A percentile compares a stretch with the other conserved stretches of the same genome.
Evolutionary conservation across 1,140 invertebrate species (phyloP).

Genomic region (Sycobia sp.): DNA sequence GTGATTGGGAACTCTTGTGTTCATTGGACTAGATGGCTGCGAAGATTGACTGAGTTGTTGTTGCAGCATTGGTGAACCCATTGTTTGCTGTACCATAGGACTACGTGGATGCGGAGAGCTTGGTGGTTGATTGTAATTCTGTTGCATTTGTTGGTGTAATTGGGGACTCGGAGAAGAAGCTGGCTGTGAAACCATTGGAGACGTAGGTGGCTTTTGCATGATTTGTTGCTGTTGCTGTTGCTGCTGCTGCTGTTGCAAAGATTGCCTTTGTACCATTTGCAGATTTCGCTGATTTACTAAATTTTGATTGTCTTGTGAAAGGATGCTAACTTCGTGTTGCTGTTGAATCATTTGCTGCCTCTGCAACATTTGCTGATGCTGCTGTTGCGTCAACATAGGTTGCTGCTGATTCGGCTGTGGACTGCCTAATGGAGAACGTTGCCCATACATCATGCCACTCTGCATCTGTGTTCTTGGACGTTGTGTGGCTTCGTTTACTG

Average conservation of each 20-base stretch:
- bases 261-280: slow-evolving; percentile 61
- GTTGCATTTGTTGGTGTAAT: slow-evolving; percentile 63
- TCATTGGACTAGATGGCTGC: slow-evolving; percentile 59
- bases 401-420: slow-evolving; percentile 52
- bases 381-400: slow-evolving; percentile 56
- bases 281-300: slow-evolving; percentile 50
- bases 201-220: slow-evolving; percentile 59
- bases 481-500: slow-evolving; percentile 48
- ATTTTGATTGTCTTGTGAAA: slow-evolving; percentile 45
- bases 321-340: slow-evolving; percentile 54
- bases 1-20: slow-evolving; percentile 48
- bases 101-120: slow-evolving; percentile 71
- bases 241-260: slow-evolving; percentile 57
- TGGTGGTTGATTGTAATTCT: slow-evolving; percentile 64
- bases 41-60: slow-evolving; percentile 58
- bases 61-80: slow-evolving; percentile 64
- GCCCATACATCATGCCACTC: slow-evolving; percentile 53
- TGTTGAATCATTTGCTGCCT: slow-evolving; percentile 61
- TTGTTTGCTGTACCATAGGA: slow-evolving; percentile 64
- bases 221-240: slow-evolving; percentile 53
- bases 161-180: slow-evolving; percentile 65
- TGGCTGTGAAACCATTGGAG: slow-evolving; percentile 65
- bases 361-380: slow-evolving; percentile 61
- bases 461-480: slow-evolving; percentile 55
- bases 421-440: slow-evolving; percentile 55